These are phyloP conservation scores for Megalops cyprinoides DNA, from an alignment of 2,797 vertebrate genomes.

Conservation along the genomic window DNA sequence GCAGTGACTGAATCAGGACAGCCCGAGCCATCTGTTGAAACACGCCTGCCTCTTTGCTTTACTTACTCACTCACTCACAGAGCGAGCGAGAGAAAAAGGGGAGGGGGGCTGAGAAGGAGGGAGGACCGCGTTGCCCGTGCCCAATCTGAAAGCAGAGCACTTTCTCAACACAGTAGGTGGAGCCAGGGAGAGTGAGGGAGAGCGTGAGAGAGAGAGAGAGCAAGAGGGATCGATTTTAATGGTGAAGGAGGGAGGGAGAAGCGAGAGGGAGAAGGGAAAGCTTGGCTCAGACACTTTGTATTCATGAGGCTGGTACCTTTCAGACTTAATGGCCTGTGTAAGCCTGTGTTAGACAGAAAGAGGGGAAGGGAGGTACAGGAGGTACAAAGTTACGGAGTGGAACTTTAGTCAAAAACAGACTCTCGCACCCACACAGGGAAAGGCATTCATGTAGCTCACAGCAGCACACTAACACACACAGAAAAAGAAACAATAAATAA, in stretches of 20 bases:
- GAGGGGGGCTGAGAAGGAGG: slow-evolving; percentile 30
- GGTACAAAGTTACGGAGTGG: slow-evolving; percentile 26
- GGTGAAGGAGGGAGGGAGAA: slow-evolving; percentile 9
- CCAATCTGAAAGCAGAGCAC: slow-evolving; percentile 56
- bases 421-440: slow-evolving; percentile 20
- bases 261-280: slow-evolving; percentile 24
- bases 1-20: slow-evolving; percentile 57
- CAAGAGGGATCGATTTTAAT: slow-evolving; percentile 36
- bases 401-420: slow-evolving; percentile 10
- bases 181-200: slow-evolving; percentile 39
- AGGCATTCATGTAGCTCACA: background rate
- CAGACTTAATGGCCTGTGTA: slow-evolving; percentile 45
- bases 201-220: slow-evolving; percentile 25
- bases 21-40: slow-evolving; percentile 71
- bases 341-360: slow-evolving; percentile 33
- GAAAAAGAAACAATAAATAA: background rate
- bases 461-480: background rate
- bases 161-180: slow-evolving; percentile 52
- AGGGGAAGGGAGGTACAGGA: slow-evolving; percentile 26
- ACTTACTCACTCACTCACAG: slow-evolving; percentile 44
- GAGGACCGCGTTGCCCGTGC: slow-evolving; percentile 48
- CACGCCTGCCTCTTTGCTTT: slow-evolving; percentile 58
- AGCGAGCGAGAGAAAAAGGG: slow-evolving; percentile 35
- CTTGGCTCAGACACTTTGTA: slow-evolving; percentile 36
- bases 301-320: slow-evolving; percentile 48